Evolutionary conservation across 2,797 vertebrate genomes (phyloP).

Genomic region (Xiphophorus birchmanni): DNA sequence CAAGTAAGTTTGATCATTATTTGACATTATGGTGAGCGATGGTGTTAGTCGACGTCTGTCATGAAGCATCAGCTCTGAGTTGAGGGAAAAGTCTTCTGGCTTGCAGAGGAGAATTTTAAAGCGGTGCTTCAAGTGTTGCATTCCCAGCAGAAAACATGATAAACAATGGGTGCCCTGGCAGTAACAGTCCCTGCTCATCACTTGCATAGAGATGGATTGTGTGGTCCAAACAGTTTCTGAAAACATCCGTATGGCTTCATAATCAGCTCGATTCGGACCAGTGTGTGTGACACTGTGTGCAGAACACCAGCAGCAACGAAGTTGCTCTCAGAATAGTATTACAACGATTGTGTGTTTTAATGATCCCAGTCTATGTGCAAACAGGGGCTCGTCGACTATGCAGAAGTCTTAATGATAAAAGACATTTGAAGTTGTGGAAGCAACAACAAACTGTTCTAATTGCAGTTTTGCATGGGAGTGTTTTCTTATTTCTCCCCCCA

Average conservation of each 20-base stretch:
- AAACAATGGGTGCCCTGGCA: constrained; percentile 54
- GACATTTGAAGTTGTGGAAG: not conserved
- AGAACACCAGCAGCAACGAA: not conserved
- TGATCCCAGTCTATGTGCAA: not conserved
- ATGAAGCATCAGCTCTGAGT: constrained; percentile 43
- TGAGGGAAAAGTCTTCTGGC: constrained; percentile 38
- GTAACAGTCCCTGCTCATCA: constrained; percentile 39
- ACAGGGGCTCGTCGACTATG: not conserved
- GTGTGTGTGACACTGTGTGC: not conserved
- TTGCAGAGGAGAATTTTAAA: constrained; percentile 54
- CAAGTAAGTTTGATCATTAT: constrained; percentile 34
- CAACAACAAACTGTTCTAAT: not conserved
- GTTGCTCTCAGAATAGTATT: not conserved
- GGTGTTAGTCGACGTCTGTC: constrained; percentile 21
- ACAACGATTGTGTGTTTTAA: not conserved
- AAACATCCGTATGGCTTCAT: not conserved
- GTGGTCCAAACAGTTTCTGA: constrained; percentile 35
- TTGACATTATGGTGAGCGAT: constrained; percentile 42
- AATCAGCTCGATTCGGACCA: not conserved
- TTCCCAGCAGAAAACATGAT: constrained; percentile 24
- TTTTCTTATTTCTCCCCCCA: not conserved
- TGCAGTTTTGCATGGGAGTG: not conserved
- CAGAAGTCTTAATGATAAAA: not conserved
- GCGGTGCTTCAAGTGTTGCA: constrained; percentile 23
- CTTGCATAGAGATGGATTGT: constrained; percentile 5